A percentile compares a stretch with the other conserved stretches of the same genome.
Evolutionary conservation across 2,113 vertebrate species (phyloP).

Genomic region (Heterotilapia buettikoferi): DNA sequence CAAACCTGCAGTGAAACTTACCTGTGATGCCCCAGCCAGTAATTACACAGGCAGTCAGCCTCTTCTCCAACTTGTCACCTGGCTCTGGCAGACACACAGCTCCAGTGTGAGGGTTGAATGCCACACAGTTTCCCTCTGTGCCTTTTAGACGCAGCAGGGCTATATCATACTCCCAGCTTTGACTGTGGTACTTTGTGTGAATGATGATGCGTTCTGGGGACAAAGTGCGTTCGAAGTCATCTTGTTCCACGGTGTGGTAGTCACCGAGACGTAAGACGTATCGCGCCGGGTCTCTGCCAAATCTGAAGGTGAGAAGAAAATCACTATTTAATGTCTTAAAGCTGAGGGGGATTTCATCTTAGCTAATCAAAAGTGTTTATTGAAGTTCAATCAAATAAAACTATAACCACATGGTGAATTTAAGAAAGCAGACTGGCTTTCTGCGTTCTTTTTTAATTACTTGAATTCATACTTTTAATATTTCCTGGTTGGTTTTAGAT

Average conservation of each 20-base stretch:
- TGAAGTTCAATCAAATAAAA: neutral
- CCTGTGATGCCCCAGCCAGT: conserved; percentile 87
- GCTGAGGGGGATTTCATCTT: neutral
- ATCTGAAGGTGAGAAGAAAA: conserved; percentile 53
- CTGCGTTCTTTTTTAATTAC: rapidly evolving
- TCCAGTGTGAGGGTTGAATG: conserved; percentile 79
- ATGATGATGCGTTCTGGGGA: conserved; percentile 75
- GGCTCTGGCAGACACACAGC: conserved; percentile 76
- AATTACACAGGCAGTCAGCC: conserved; percentile 76
- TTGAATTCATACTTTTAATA: neutral
- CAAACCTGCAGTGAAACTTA: neutral
- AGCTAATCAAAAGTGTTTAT: neutral
- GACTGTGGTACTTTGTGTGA: conserved; percentile 78
- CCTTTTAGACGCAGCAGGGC: conserved; percentile 79
- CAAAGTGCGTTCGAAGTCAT: conserved; percentile 82
- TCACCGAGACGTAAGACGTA: conserved; percentile 81
- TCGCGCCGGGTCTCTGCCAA: conserved; percentile 75
- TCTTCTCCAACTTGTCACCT: conserved; percentile 42
- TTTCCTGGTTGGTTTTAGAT: neutral
- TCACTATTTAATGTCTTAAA: neutral
- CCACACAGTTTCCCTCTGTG: conserved; percentile 75
- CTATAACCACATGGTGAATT: rapidly evolving
- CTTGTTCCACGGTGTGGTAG: conserved; percentile 80
- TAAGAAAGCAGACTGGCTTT: neutral
- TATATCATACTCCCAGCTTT: conserved; percentile 83